phyloP scores from a whole-genome alignment of 35 echinoderm and acorn worm species.

The Holothuria glaberrima region DNA sequence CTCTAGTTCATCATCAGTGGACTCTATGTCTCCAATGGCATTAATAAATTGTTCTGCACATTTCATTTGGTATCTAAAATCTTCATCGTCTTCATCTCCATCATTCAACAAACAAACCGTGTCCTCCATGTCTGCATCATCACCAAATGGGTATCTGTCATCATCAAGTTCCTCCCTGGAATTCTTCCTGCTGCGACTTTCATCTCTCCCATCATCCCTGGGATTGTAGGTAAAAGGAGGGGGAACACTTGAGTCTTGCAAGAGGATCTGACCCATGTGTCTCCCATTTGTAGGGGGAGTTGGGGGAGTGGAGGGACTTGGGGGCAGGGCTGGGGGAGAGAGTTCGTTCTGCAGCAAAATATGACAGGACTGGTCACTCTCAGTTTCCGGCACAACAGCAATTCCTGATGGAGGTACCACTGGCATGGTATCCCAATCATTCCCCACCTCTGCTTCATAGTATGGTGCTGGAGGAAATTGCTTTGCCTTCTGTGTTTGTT shows the following conservation, averaged over 20 bases:
- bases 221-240: conserved; percentile 80
- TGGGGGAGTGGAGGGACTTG: not conserved
- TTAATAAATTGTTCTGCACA: conserved; percentile 91
- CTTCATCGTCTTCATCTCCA: conserved; percentile 65
- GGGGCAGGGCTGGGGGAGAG: conserved; percentile 60
- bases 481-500: conserved; percentile 70
- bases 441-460: conserved; percentile 71
- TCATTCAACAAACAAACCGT: conserved; percentile 50
- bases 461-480: conserved; percentile 86
- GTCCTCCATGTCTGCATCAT: conserved; percentile 52
- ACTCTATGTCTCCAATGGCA: conserved; percentile 72
- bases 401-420: conserved; percentile 55
- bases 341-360: conserved; percentile 83
- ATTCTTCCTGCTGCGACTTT: conserved; percentile 57
- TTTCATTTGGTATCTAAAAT: conserved; percentile 72
- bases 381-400: conserved; percentile 60
- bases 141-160: conserved; percentile 36
- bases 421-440: conserved; percentile 69
- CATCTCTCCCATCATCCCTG: conserved; percentile 45
- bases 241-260: conserved; percentile 86
- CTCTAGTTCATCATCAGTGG: conserved; percentile 69
- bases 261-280: conserved; percentile 74
- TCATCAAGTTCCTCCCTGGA: conserved; percentile 63
- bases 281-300: not conserved
- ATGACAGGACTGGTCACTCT: conserved; percentile 64